phyloP scores from a whole-genome alignment of 2,797 vertebrate species.

The Enteromius unitaeniatus region DNA sequence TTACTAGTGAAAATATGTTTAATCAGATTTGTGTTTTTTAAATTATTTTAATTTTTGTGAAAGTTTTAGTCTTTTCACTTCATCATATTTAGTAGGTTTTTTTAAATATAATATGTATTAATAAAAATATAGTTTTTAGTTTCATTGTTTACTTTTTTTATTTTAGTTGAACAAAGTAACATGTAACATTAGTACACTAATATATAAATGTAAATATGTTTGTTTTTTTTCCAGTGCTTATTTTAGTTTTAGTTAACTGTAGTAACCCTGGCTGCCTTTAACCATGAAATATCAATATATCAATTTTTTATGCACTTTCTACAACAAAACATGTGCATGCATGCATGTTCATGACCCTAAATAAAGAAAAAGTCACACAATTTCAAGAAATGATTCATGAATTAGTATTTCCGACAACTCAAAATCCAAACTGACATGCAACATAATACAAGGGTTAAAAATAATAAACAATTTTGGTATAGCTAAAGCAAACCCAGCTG shows the following conservation, averaged over 20 bases:
- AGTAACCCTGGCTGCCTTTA: background rate
- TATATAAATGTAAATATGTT: too few species aligned
- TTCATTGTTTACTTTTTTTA: background rate
- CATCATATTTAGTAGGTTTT: too few species aligned
- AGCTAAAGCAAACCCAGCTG: background rate
- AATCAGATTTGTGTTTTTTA: background rate
- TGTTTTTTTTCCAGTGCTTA: too few species aligned
- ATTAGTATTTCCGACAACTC: background rate
- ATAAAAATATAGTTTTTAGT: too few species aligned
- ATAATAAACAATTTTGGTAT: background rate
- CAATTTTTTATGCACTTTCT: constrained; percentile 84
- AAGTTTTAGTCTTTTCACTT: too few species aligned
- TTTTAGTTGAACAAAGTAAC: background rate
- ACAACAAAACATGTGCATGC: background rate
- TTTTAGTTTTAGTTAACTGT: too few species aligned
- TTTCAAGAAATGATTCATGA: background rate
- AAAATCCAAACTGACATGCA: background rate
- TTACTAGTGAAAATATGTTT: background rate
- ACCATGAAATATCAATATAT: background rate
- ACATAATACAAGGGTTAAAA: constrained; percentile 9
- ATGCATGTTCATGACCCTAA: background rate
- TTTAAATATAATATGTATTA: too few species aligned
- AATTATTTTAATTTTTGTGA: background rate
- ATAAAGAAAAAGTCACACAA: background rate
- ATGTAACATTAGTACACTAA: too few species aligned